Percentiles rank a stretch among this genome's conserved stretches.
These are phyloP conservation scores for Amphiprion clarkii DNA, from an alignment of 2,797 vertebrate species.

Conservation along the genomic window DNA sequence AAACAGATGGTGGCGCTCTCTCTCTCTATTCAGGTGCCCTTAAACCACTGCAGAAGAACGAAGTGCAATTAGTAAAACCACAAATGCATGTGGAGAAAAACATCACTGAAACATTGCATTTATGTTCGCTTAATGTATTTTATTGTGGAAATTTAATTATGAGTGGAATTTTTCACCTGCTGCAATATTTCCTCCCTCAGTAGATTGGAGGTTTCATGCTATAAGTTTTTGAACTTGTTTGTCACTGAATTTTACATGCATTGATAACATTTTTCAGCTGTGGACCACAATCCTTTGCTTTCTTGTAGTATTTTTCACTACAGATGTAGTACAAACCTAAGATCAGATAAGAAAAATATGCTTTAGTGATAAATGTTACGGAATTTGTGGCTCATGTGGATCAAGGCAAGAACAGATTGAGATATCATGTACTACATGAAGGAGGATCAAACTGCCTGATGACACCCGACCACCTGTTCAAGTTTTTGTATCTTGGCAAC, in stretches of 20 bases:
- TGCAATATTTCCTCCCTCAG: background rate
- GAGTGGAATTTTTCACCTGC: background rate
- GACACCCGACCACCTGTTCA: slow-evolving; percentile 2
- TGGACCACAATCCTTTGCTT: background rate
- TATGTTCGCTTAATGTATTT: no score
- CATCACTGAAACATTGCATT: background rate
- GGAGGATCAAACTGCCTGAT: background rate
- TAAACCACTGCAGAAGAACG: background rate
- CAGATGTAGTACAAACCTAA: background rate
- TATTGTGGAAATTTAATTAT: background rate
- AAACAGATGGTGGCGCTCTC: slow-evolving; percentile 9
- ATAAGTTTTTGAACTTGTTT: background rate
- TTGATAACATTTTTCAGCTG: background rate
- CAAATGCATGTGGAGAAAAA: background rate
- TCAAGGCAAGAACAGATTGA: background rate
- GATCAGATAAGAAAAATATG: slow-evolving; percentile 5
- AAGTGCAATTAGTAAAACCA: background rate
- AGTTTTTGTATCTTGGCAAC: background rate
- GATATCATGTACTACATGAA: background rate
- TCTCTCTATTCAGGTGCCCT: background rate
- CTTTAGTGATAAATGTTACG: background rate
- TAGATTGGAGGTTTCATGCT: background rate
- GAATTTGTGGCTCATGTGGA: background rate
- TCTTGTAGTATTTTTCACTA: background rate
- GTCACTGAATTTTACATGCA: background rate